A percentile compares a stretch with the other conserved stretches of the same genome.
Evolutionary conservation across 2,113 vertebrate genomes (phyloP).

Genomic region (Apteryx mantelli): DNA sequence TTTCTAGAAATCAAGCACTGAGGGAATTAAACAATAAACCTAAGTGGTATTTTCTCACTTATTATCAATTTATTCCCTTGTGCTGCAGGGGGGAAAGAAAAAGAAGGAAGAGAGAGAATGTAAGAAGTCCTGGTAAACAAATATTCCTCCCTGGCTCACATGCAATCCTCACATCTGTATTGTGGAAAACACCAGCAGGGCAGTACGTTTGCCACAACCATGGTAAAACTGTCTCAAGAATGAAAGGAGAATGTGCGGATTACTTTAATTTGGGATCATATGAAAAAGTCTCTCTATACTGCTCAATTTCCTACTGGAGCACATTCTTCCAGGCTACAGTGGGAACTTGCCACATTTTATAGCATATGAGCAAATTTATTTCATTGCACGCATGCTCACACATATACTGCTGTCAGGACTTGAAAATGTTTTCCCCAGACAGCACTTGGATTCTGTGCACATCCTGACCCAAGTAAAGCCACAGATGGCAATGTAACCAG

Average conservation of each 20-base stretch:
- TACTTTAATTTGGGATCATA: not conserved
- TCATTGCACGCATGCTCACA: not conserved
- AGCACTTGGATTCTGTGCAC: not conserved
- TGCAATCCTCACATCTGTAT: not conserved
- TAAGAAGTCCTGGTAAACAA: not conserved
- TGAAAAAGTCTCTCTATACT: not conserved
- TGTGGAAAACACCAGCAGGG: not conserved
- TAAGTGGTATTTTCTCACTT: constrained; percentile 50
- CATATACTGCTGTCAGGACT: not conserved
- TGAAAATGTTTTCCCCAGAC: not conserved
- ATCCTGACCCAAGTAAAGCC: not conserved
- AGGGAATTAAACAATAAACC: constrained; percentile 60
- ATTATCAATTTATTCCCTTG: constrained; percentile 16
- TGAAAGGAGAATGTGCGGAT: not conserved
- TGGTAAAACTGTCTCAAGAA: not conserved
- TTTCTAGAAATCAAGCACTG: constrained; percentile 38
- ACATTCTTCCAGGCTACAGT: not conserved
- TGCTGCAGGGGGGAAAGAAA: not conserved
- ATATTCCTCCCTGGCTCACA: not conserved
- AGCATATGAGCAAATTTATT: not conserved
- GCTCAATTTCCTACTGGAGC: not conserved
- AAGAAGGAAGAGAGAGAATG: not conserved
- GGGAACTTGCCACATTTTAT: not conserved
- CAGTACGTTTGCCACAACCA: not conserved
- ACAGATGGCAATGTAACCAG: not conserved